Conservation (phyloP, 2,113 vertebrate species). For the Mormyrus iriodes region DNA sequence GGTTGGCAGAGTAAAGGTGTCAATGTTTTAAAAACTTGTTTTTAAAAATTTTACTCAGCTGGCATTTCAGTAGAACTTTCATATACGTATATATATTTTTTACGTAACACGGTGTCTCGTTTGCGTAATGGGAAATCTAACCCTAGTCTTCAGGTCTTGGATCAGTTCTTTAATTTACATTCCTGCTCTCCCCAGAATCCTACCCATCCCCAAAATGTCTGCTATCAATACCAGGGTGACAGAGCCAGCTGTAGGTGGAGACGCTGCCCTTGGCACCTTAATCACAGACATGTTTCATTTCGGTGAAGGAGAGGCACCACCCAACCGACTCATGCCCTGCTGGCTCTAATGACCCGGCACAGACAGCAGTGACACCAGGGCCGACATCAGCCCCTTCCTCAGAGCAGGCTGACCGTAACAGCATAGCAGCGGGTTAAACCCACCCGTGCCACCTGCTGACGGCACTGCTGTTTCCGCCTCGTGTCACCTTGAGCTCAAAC, state of each 20-base stretch:
- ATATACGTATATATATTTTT: not conserved
- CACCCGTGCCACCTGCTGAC: not conserved
- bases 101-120: not conserved
- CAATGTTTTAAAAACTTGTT: slow-evolving; percentile 1
- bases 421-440: not conserved
- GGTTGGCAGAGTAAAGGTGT: not conserved
- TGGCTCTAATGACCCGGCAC: not conserved
- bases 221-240: slow-evolving; percentile 3
- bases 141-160: not conserved
- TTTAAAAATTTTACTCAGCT: not conserved
- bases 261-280: not conserved
- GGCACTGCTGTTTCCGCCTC: not conserved
- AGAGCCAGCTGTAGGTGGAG: not conserved
- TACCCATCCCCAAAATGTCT: not conserved
- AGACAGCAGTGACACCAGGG: not conserved
- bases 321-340: not conserved
- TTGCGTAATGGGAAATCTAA: not conserved
- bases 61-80: not conserved
- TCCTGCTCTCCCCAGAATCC: not conserved
- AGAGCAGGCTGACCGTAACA: not conserved
- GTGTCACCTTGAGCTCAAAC: not conserved
- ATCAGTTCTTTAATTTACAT: not conserved
- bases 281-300: not conserved
- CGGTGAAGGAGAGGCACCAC: not conserved
- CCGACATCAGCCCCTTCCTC: not conserved